These are phyloP conservation scores for Aporophyla lueneburgensis DNA, from an alignment of 2,888 invertebrate species.

Conservation along the genomic window DNA sequence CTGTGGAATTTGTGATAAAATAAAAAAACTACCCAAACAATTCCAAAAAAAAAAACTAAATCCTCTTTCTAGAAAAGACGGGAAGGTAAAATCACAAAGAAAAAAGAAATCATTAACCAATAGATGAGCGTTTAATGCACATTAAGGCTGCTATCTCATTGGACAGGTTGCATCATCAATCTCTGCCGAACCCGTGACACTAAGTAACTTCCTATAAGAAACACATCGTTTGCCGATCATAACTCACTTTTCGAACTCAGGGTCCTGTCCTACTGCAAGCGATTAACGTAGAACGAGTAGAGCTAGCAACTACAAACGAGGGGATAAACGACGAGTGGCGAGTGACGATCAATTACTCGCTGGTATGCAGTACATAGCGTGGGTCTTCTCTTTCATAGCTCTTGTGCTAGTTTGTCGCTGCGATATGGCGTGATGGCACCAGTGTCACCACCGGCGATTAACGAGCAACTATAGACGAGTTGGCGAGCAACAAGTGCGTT, in stretches of 20 bases:
- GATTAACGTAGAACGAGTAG: background rate
- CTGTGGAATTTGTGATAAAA: too few species aligned
- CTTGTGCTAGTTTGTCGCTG: too few species aligned
- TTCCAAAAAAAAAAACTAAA: background rate
- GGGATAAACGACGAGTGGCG: too few species aligned
- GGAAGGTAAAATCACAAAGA: background rate
- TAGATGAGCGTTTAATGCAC: slow-evolving; percentile 27
- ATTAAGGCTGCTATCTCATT: slow-evolving; percentile 30
- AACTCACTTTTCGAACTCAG: slow-evolving; percentile 23
- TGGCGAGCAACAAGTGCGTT: too few species aligned
- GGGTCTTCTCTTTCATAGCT: too few species aligned
- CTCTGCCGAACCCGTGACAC: slow-evolving; percentile 17
- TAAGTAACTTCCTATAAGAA: slow-evolving; percentile 26
- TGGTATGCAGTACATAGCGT: background rate
- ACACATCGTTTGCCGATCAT: slow-evolving; percentile 30
- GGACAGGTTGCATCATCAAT: slow-evolving; percentile 43
- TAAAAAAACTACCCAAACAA: too few species aligned
- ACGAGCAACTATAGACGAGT: too few species aligned
- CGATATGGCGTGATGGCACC: too few species aligned
- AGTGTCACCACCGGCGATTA: too few species aligned
- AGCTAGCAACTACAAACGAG: background rate
- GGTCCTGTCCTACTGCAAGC: background rate
- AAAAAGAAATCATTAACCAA: slow-evolving; percentile 1
- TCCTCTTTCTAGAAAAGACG: background rate
- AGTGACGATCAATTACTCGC: background rate